Conservation (phyloP, 2,113 vertebrate species). For the Vimba vimba region DNA sequence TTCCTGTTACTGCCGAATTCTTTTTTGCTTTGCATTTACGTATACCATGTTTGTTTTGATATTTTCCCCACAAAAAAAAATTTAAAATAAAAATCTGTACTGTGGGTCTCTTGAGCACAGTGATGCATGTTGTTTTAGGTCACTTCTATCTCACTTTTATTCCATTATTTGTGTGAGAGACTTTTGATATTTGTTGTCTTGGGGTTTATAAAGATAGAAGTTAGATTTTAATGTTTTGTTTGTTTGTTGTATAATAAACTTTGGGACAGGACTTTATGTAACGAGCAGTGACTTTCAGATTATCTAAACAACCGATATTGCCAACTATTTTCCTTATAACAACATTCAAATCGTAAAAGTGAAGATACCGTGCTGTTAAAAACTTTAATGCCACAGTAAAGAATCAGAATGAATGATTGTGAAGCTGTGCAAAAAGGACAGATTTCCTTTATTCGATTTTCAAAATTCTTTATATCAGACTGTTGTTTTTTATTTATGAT, state of each 20-base stretch:
- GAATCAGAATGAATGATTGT: slow-evolving; percentile 65
- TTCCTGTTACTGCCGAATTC: not conserved
- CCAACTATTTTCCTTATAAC: slow-evolving; percentile 42
- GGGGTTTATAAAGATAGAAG: slow-evolving; percentile 36
- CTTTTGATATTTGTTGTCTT: slow-evolving; percentile 16
- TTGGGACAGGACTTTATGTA: slow-evolving; percentile 62
- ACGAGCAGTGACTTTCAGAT: slow-evolving; percentile 46
- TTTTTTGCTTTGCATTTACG: slow-evolving; percentile 20
- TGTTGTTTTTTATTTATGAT: not conserved
- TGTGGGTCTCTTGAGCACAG: slow-evolving; percentile 38
- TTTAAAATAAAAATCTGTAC: no score
- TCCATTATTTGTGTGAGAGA: slow-evolving; percentile 34
- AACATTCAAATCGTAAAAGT: slow-evolving; percentile 72
- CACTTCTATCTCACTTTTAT: slow-evolving; percentile 17
- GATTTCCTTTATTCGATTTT: not conserved
- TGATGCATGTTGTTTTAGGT: slow-evolving; percentile 27
- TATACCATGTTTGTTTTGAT: slow-evolving; percentile 38
- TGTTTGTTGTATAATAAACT: slow-evolving; percentile 55
- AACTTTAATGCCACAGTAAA: slow-evolving; percentile 72
- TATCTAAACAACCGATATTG: slow-evolving; percentile 60
- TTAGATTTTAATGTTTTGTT: slow-evolving; percentile 30
- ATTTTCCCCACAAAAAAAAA: slow-evolving; percentile 24
- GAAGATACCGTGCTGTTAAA: slow-evolving; percentile 73
- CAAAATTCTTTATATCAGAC: not conserved
- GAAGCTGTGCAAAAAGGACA: slow-evolving; percentile 43